Percentiles rank a stretch among this genome's conserved stretches.
phyloP scores from a whole-genome alignment of 2,797 vertebrate genomes.

The Zenarchopterus dispar region DNA sequence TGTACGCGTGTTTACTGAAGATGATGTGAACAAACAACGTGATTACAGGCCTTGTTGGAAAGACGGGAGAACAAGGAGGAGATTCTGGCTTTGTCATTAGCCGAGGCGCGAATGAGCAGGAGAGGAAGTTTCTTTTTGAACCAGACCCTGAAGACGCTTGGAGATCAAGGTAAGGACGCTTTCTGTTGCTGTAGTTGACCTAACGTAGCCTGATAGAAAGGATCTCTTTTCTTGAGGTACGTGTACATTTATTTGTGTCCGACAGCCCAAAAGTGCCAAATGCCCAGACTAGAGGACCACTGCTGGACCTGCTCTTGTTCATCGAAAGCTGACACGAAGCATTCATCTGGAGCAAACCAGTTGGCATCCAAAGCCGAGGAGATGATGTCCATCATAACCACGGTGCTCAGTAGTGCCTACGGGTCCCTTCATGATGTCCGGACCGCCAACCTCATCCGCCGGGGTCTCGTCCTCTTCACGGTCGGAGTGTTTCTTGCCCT shows the following conservation, averaged over 20 bases:
- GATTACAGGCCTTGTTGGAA: slow-evolving; percentile 37
- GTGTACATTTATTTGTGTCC: not conserved
- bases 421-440: slow-evolving; percentile 81
- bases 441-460: slow-evolving; percentile 87
- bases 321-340: slow-evolving; percentile 68
- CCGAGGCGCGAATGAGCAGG: slow-evolving; percentile 38
- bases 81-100: not conserved
- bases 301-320: slow-evolving; percentile 90
- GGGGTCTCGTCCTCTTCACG: slow-evolving; percentile 92
- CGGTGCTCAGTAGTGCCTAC: slow-evolving; percentile 78
- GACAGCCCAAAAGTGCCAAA: slow-evolving; percentile 74
- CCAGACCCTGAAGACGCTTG: slow-evolving; percentile 54
- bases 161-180: slow-evolving; percentile 67
- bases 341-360: slow-evolving; percentile 72
- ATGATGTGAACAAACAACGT: slow-evolving; percentile 70
- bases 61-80: slow-evolving; percentile 22
- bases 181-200: not conserved
- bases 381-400: slow-evolving; percentile 85
- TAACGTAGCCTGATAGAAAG: not conserved
- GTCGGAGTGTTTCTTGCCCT: slow-evolving; percentile 93
- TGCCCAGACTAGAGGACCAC: slow-evolving; percentile 89
- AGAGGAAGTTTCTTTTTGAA: slow-evolving; percentile 40
- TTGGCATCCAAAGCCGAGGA: slow-evolving; percentile 82
- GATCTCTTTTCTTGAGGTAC: not conserved
- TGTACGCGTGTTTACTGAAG: slow-evolving; percentile 19